Evolutionary conservation across 2,888 invertebrate species (phyloP).

Genomic region (Coelinius sp.): DNA sequence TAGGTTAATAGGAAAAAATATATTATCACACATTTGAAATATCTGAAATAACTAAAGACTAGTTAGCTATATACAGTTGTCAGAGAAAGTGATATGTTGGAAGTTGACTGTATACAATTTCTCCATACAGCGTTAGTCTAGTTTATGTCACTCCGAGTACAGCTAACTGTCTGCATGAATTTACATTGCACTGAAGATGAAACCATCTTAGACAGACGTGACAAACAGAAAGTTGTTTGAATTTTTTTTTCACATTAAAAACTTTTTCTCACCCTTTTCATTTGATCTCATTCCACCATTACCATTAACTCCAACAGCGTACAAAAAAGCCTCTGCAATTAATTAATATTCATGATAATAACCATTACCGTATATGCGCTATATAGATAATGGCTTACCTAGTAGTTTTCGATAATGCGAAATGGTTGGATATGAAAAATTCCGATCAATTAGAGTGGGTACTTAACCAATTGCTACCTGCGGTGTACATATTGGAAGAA

Average conservation of each 20-base stretch:
- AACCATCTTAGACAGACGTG: conserved; percentile 17
- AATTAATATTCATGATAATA: conserved; percentile 58
- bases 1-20: no score
- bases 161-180: conserved; percentile 16
- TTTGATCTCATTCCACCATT: conserved; percentile 1
- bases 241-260: background rate
- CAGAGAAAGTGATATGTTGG: conserved; percentile 3
- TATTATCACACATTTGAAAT: background rate
- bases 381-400: conserved; percentile 32
- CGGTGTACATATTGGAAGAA: conserved; percentile 6
- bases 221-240: background rate
- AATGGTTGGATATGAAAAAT: conserved; percentile 57
- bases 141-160: conserved; percentile 53
- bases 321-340: conserved; percentile 47
- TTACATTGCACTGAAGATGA: conserved; percentile 20
- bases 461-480: conserved; percentile 11
- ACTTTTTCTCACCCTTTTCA: conserved; percentile 15
- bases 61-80: conserved; percentile 7
- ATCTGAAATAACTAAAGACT: background rate
- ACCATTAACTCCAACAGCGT: conserved; percentile 7
- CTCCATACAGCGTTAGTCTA: conserved; percentile 36
- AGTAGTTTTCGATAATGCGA: conserved; percentile 53
- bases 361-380: conserved; percentile 53
- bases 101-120: conserved; percentile 6
- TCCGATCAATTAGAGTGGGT: conserved; percentile 58